Conservation (phyloP, 1,140 invertebrate genomes). For the Pteromalus puparum region DNA sequence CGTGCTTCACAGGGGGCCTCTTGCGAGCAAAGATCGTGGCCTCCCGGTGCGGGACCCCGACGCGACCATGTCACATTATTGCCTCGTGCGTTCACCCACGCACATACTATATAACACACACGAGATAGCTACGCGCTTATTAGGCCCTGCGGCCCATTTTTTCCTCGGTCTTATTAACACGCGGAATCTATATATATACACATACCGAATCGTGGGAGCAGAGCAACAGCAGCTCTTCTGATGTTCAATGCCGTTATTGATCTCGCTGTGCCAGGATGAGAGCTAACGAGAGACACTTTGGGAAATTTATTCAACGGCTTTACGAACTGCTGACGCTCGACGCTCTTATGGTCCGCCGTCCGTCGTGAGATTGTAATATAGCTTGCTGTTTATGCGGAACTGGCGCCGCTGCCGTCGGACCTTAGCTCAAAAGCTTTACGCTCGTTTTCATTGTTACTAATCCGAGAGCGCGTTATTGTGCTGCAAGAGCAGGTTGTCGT, state of each 20-base stretch:
- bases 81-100: conserved; percentile 65
- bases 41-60: conserved; percentile 67
- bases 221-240: not conserved
- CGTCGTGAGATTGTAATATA: conserved; percentile 68
- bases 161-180: conserved; percentile 21
- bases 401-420: conserved; percentile 62
- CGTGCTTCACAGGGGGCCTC: conserved; percentile 66
- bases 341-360: conserved; percentile 54
- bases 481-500: not conserved
- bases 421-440: conserved; percentile 64
- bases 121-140: conserved; percentile 59
- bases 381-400: conserved; percentile 69
- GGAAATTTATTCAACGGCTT: conserved; percentile 69
- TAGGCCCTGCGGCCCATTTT: conserved; percentile 42
- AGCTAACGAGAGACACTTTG: conserved; percentile 5
- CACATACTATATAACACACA: conserved; percentile 58
- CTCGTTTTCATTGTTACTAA: conserved; percentile 71
- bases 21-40: conserved; percentile 54
- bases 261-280: conserved; percentile 59
- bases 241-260: conserved; percentile 18
- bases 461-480: conserved; percentile 54
- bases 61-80: conserved; percentile 72
- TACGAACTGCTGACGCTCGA: conserved; percentile 73
- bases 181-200: not conserved
- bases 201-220: not conserved